These are phyloP conservation scores for Coregonus clupeaformis DNA, from an alignment of 2,113 vertebrate species.

Conservation along the genomic window DNA sequence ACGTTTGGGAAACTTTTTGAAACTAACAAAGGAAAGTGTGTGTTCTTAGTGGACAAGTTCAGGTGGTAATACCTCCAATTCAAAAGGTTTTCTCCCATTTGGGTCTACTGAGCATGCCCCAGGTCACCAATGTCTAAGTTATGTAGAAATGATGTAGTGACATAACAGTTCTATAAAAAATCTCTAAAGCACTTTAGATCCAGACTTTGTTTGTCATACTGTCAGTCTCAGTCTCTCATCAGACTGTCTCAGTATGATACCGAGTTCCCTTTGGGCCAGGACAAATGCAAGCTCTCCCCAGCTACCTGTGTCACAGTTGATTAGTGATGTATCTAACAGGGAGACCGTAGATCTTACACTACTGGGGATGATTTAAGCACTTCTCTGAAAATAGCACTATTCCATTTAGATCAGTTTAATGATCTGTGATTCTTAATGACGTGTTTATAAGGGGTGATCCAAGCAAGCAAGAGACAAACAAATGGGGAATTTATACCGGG, in stretches of 20 bases:
- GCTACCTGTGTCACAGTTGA: not conserved
- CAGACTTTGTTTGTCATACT: not conserved
- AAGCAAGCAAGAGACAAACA: not conserved
- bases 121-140: too few relatives aligned
- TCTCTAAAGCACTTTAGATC: not conserved
- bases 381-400: constrained; percentile 2
- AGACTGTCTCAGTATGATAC: not conserved
- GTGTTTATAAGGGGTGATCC: not conserved
- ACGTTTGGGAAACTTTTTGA: too few relatives aligned
- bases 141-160: too few relatives aligned
- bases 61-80: too few relatives aligned
- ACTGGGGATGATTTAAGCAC: constrained; percentile 1
- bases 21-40: too few relatives aligned
- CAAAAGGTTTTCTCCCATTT: too few relatives aligned
- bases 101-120: too few relatives aligned
- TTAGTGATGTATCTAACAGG: not conserved
- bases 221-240: not conserved
- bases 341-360: constrained; percentile 8
- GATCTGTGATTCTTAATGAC: constrained; percentile 15
- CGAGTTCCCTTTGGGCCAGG: constrained; percentile 9
- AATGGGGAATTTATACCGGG: not conserved
- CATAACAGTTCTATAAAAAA: too few relatives aligned
- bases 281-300: constrained; percentile 7
- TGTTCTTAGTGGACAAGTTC: too few relatives aligned
- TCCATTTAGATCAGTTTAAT: constrained; percentile 18